Evolutionary conservation across 2,888 invertebrate species (phyloP), one percentile per base, ranked within the genome.

Genomic region (Drosophila flavopinicola): DNA sequence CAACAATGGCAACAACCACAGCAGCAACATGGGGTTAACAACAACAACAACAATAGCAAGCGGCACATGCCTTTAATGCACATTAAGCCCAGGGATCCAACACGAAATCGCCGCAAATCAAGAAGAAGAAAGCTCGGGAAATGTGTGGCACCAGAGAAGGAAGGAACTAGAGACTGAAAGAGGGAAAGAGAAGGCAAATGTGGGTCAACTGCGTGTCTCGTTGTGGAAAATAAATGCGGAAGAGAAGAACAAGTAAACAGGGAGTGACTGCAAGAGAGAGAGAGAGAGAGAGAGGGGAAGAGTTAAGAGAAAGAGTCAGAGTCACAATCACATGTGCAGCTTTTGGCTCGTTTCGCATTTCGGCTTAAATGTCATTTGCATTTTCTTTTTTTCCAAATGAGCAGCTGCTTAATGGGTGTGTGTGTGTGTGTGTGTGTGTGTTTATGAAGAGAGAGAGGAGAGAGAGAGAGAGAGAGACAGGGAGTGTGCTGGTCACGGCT

Each of bases 291-390:
- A 23, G 6, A 6, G 13, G 32, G 27, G 11, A 23, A 41, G 15
- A 11, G 20, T 27, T 6, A 10, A 30, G 32, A 17, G 15, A 13
- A 4, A 30, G 11, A 35, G 6, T 15, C 44, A 30, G 11, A 35
- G 6, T 15, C 44, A 23, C 51, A 60, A 48, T 44, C 75, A 68
- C 75, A 71, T 73, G 47, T 71, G 69, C 70, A 57, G 56, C 41
- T 38, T 48, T 66, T 56, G 49, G 32, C 51, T 58, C 59, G 48
- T 20, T 59, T 65, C 52, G 37, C 53, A 53, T 75, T 71, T 75
- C 47, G 51, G 67, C 58, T 85, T 79, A 69, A 86, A 85, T 67
- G 78, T 66, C 85, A 85, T 82, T 87, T 82, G 75, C 80, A 82
- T 82, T 85, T 69, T 35, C 42, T 48, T 32, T 39, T 39, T 67